These are phyloP conservation scores for Anguilla japonica DNA, from an alignment of 2,113 vertebrate genomes.

Conservation along the genomic window DNA sequence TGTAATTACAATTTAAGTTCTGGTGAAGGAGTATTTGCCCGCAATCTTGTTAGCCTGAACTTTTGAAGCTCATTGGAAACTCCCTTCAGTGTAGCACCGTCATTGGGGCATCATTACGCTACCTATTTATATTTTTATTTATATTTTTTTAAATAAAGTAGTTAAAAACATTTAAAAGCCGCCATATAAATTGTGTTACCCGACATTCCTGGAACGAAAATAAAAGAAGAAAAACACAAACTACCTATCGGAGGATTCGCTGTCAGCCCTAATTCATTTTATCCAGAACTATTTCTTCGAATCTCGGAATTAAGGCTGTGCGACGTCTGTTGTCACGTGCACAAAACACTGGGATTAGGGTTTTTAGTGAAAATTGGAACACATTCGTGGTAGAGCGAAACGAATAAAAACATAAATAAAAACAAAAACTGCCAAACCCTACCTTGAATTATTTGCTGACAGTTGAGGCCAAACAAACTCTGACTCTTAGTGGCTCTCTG, in stretches of 20 bases:
- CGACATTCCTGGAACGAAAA: not conserved
- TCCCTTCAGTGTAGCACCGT: constrained; percentile 1
- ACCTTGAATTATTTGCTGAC: not conserved
- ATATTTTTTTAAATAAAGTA: not conserved
- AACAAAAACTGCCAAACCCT: constrained; percentile 2
- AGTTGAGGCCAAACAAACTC: not conserved
- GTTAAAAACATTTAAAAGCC: not conserved
- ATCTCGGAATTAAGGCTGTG: too few species aligned
- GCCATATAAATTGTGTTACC: not conserved
- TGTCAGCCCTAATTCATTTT: not conserved
- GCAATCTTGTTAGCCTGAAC: not conserved
- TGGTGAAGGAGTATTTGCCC: not conserved
- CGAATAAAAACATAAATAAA: not conserved
- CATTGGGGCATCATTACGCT: not conserved
- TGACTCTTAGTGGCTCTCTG: too few species aligned
- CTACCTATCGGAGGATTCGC: not conserved
- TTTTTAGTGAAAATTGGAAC: too few species aligned
- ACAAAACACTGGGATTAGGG: not conserved
- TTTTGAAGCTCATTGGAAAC: constrained; percentile 13
- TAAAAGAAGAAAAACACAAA: not conserved
- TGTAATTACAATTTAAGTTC: not conserved
- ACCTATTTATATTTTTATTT: constrained; percentile 25
- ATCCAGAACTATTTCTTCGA: too few species aligned
- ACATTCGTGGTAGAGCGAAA: too few species aligned
- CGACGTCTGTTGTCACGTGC: not conserved